A percentile compares a stretch with the other conserved stretches of the same genome.
phyloP scores from a whole-genome alignment of 1,140 invertebrate species.

The Drosophila triauraria region DNA sequence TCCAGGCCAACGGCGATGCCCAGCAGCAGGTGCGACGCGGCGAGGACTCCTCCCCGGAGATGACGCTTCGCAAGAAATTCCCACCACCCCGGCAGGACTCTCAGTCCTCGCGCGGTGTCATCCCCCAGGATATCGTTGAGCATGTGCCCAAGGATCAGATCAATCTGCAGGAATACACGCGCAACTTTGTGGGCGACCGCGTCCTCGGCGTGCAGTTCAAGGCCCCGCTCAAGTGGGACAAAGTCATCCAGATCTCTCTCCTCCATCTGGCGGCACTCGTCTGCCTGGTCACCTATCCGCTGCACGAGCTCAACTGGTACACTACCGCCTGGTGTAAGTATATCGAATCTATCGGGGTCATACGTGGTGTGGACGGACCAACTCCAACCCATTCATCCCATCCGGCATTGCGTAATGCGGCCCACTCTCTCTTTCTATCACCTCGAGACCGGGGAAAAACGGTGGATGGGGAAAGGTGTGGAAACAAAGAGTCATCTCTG shows the following conservation, averaged over 20 bases:
- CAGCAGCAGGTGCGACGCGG: constrained; percentile 52
- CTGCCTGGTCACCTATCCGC: constrained; percentile 62
- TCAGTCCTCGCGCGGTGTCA: not conserved
- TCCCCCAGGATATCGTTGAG: constrained; percentile 46
- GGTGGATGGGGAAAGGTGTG: constrained; percentile 43
- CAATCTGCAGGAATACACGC: constrained; percentile 71
- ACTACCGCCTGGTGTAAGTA: constrained; percentile 82
- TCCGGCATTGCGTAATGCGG: constrained; percentile 45
- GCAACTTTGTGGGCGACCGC: constrained; percentile 70
- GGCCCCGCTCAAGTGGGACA: constrained; percentile 85
- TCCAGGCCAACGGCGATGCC: constrained; percentile 37
- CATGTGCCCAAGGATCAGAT: constrained; percentile 71
- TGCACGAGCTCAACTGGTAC: constrained; percentile 36
- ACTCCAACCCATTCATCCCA: constrained; percentile 28
- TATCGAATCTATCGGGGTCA: constrained; percentile 11
- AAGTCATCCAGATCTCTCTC: constrained; percentile 82
- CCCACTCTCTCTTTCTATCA: constrained; percentile 52
- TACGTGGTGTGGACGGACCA: constrained; percentile 2
- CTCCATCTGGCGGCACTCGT: constrained; percentile 69
- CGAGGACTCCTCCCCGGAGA: constrained; percentile 70
- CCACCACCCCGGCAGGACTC: constrained; percentile 6
- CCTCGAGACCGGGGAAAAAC: constrained; percentile 22
- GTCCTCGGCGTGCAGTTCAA: constrained; percentile 73
- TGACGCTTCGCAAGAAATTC: constrained; percentile 48
- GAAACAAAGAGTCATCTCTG: constrained; percentile 49